phyloP scores from a whole-genome alignment of 64 coral and sea anemone species.

The Montipora efflorescens region DNA sequence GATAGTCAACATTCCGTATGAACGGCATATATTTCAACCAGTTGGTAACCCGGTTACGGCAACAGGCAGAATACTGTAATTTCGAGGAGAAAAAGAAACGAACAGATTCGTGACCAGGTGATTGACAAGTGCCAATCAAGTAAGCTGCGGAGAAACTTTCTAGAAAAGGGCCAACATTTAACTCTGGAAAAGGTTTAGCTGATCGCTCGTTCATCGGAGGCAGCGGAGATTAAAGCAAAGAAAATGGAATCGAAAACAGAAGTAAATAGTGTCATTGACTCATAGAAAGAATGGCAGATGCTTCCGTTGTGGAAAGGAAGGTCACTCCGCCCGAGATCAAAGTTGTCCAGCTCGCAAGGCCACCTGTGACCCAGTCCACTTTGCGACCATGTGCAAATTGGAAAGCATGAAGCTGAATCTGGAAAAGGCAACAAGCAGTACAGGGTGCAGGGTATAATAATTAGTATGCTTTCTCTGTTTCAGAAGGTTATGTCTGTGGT shows the following conservation, averaged over 20 bases:
- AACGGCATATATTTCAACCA: no score
- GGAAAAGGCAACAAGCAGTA: neutral
- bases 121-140: neutral
- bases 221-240: neutral
- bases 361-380: conserved; percentile 39
- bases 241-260: neutral
- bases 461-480: neutral
- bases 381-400: conserved; percentile 26
- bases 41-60: no score
- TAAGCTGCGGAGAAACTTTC: neutral
- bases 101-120: conserved; percentile 19
- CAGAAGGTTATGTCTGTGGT: conserved; percentile 3
- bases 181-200: neutral
- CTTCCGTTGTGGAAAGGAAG: conserved; percentile 33
- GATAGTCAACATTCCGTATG: no score
- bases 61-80: no score
- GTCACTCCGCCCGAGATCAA: conserved; percentile 44
- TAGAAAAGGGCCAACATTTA: neutral
- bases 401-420: neutral
- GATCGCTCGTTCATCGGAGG: conserved; percentile 1
- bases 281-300: neutral
- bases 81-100: neutral
- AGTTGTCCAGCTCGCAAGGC: conserved; percentile 32
- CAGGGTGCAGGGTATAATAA: neutral
- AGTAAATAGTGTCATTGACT: neutral